phyloP scores from a whole-genome alignment of 2,797 vertebrate genomes.

The Distichodus sexfasciatus region DNA sequence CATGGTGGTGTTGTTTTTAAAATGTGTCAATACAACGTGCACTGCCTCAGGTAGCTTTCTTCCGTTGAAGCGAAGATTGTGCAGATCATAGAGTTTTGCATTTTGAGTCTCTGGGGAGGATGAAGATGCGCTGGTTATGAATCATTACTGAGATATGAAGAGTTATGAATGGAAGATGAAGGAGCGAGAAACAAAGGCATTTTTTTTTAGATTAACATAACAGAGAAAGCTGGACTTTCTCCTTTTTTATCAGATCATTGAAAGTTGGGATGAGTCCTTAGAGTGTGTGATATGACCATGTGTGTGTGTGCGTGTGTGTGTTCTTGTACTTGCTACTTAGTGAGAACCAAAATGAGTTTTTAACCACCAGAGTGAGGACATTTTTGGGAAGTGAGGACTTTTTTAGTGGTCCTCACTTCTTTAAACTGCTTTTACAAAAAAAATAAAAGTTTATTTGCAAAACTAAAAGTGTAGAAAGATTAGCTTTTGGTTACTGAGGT shows the following conservation, averaged over 20 bases:
- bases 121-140: neutral
- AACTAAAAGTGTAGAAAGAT: too few species aligned
- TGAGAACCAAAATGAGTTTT: too few species aligned
- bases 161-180: conserved; percentile 10
- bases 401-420: too few species aligned
- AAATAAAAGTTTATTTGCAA: too few species aligned
- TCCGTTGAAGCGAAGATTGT: neutral
- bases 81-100: neutral
- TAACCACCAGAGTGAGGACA: too few species aligned
- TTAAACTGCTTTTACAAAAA: too few species aligned
- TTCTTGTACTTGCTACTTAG: neutral
- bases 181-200: neutral
- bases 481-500: too few species aligned
- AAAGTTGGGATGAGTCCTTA: neutral
- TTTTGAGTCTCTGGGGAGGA: neutral
- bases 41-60: too few species aligned
- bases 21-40: too few species aligned
- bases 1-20: too few species aligned
- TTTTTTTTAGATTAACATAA: neutral
- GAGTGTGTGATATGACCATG: neutral
- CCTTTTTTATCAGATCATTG: conserved; percentile 21
- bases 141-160: neutral
- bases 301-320: neutral
- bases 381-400: too few species aligned
- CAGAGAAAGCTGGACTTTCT: neutral